These are phyloP conservation scores for Xenentodon cancila DNA, from an alignment of 2,797 vertebrate species.

Conservation along the genomic window DNA sequence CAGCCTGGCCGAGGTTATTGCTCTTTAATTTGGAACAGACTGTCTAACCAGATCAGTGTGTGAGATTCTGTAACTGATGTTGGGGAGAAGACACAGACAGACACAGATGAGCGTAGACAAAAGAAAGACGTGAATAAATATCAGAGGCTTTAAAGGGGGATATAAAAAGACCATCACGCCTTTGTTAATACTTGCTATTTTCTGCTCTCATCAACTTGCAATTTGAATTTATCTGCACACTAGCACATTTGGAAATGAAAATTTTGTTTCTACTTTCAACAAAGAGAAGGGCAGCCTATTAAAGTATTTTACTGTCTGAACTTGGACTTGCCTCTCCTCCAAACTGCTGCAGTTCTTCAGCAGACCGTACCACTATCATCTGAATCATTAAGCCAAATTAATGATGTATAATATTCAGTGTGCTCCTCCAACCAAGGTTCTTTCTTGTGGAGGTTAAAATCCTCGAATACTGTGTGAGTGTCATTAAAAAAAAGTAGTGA, in stretches of 20 bases:
- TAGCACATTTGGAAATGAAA: conserved; percentile 3
- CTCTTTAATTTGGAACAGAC: conserved; percentile 71
- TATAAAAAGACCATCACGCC: conserved; percentile 20
- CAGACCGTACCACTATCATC: conserved; percentile 61
- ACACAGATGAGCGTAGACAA: conserved; percentile 49
- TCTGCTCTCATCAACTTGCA: background rate
- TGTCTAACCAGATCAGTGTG: conserved; percentile 74
- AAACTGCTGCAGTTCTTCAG: conserved; percentile 60
- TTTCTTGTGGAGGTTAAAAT: conserved; percentile 71
- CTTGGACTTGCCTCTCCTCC: conserved; percentile 27
- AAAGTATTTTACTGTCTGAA: conserved; percentile 35
- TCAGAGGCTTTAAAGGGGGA: conserved; percentile 22
- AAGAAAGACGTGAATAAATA: conserved; percentile 40
- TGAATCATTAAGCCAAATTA: conserved; percentile 77
- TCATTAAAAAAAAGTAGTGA: conserved; percentile 39
- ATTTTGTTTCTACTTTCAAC: conserved; percentile 21
- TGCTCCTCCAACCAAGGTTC: conserved; percentile 64
- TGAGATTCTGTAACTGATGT: conserved; percentile 65
- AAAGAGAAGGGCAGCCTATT: conserved; percentile 13
- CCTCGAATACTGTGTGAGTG: conserved; percentile 30
- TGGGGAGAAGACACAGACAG: conserved; percentile 65
- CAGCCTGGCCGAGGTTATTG: conserved; percentile 64
- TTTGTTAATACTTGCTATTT: conserved; percentile 5
- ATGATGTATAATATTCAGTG: conserved; percentile 70
- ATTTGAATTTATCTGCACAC: background rate